phyloP scores from a whole-genome alignment of 2,888 invertebrate species.

The Luffia ferchaultella region DNA sequence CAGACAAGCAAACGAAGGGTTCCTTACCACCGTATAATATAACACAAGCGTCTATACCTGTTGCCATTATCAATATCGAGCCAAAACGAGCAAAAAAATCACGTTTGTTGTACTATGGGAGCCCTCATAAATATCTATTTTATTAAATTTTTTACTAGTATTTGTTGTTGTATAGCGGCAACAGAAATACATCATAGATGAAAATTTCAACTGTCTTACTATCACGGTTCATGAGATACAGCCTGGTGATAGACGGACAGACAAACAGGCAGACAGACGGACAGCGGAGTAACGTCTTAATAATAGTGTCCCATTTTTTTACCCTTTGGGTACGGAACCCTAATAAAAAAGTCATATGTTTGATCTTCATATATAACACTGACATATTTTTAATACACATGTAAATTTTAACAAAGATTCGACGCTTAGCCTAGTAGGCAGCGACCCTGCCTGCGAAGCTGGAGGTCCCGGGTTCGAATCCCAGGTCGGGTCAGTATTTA shows the following conservation, averaged over 20 bases:
- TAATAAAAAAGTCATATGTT: neutral
- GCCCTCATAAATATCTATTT: neutral
- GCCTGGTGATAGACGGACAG: neutral
- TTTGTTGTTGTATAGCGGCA: conserved; percentile 4
- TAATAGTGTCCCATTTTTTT: neutral
- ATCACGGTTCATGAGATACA: conserved; percentile 3
- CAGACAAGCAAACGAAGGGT: neutral
- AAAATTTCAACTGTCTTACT: conserved; percentile 1
- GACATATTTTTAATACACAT: no score
- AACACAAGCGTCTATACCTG: neutral
- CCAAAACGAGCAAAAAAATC: neutral
- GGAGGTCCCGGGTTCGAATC: no score
- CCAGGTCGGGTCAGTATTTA: no score
- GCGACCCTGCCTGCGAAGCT: no score
- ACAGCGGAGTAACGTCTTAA: neutral
- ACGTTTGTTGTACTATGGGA: neutral
- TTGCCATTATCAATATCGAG: neutral
- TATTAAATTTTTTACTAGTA: neutral
- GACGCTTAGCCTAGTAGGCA: no score
- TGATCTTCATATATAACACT: neutral
- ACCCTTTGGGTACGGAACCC: neutral
- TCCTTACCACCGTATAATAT: neutral
- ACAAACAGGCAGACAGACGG: conserved; percentile 1
- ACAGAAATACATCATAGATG: conserved; percentile 3
- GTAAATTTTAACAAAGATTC: no score